These are phyloP conservation scores for Holothuria scabra DNA, from an alignment of 53 echinoderm and acorn worm genomes.

Conservation along the genomic window DNA sequence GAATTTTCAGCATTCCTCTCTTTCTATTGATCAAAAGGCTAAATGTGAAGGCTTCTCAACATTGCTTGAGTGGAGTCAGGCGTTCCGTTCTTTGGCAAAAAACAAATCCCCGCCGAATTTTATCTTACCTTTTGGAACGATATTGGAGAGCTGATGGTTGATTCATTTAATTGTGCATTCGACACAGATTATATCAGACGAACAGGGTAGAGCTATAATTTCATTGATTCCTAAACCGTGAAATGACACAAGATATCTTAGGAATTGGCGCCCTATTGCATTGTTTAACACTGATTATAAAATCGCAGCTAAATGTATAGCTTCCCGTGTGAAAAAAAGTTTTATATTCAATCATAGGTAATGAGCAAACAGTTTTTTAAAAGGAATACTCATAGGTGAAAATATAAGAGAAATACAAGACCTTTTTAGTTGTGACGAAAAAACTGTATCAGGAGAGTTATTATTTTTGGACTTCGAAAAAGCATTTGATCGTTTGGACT, in stretches of 20 bases:
- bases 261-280: background rate
- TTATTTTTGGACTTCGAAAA: background rate
- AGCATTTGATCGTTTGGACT: background rate
- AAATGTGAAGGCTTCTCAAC: background rate
- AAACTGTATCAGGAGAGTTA: background rate
- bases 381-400: background rate
- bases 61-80: conserved; percentile 7
- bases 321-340: background rate
- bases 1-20: background rate
- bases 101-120: background rate
- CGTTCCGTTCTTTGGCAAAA: background rate
- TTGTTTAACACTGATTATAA: background rate
- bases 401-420: background rate
- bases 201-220: background rate
- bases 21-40: background rate
- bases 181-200: background rate
- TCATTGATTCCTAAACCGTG: background rate
- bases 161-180: background rate
- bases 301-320: background rate
- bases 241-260: background rate
- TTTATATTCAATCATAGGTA: background rate
- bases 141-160: background rate
- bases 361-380: conserved; percentile 4
- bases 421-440: background rate
- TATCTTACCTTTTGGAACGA: conserved; percentile 4